Percentiles rank a stretch among this genome's conserved stretches.
Conservation (phyloP, 2,113 vertebrate species). For the Mixornis gularis region DNA sequence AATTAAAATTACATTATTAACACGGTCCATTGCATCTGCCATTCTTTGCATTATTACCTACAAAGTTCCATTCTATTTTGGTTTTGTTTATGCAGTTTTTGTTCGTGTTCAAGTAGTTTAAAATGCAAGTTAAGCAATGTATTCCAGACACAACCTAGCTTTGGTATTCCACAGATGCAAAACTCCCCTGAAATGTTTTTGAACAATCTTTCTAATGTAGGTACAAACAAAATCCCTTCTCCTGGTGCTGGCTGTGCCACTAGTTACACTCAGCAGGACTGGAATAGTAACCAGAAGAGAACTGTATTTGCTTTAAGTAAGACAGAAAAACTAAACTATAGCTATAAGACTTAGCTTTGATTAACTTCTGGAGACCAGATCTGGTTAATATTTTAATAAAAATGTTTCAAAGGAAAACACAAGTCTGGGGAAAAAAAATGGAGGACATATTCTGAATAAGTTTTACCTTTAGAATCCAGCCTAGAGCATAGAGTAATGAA, state of each 20-base stretch:
- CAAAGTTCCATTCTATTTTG: neutral
- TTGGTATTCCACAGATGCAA: neutral
- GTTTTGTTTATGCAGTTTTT: neutral
- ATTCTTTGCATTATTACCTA: neutral
- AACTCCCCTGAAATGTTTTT: neutral
- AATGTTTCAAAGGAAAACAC: neutral
- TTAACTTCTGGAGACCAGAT: neutral
- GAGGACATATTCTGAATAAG: neutral
- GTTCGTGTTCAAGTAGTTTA: neutral
- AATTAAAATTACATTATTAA: neutral
- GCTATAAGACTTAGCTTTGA: neutral
- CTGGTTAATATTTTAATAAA: neutral
- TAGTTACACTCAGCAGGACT: neutral
- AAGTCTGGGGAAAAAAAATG: neutral
- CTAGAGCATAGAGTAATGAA: accelerated
- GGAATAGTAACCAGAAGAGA: neutral
- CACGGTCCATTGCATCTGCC: neutral
- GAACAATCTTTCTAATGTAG: neutral
- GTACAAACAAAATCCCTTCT: neutral
- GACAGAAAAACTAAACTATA: neutral
- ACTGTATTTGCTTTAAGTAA: neutral
- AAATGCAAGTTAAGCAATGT: neutral
- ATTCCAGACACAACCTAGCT: neutral
- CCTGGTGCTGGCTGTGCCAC: neutral
- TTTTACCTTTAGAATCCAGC: neutral